These are phyloP conservation scores for Sebastolobus altivelis DNA, from an alignment of 2,797 vertebrate genomes.

Conservation along the genomic window DNA sequence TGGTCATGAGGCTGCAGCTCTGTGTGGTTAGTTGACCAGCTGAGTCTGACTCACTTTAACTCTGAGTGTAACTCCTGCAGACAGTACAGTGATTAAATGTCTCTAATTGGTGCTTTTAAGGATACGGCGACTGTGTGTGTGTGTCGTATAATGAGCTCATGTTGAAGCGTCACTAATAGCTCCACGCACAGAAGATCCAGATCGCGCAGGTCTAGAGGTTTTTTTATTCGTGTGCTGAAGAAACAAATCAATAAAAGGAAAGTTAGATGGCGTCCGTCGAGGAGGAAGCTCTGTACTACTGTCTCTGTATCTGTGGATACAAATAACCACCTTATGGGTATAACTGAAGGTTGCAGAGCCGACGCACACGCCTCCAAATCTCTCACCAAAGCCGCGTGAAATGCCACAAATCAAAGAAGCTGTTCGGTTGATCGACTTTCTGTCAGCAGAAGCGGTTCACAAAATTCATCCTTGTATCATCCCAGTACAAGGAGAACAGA, in stretches of 20 bases:
- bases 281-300: too few species aligned
- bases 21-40: constrained; percentile 14
- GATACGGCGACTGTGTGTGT: not conserved
- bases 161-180: constrained; percentile 13
- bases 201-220: not conserved
- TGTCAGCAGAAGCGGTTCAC: not conserved
- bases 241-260: not conserved
- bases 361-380: not conserved
- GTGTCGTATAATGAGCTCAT: constrained; percentile 19
- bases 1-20: constrained; percentile 9
- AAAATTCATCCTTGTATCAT: not conserved
- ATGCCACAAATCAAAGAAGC: not conserved
- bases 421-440: not conserved
- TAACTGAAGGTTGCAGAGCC: not conserved
- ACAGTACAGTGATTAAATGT: constrained; percentile 44
- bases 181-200: not conserved
- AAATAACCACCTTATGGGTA: not conserved
- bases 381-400: not conserved
- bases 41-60: constrained; percentile 2
- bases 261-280: too few species aligned
- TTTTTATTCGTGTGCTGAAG: not conserved
- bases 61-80: constrained; percentile 11
- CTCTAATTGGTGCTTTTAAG: constrained; percentile 51
- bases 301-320: not conserved
- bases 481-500: not conserved